These are phyloP conservation scores for Platycheirus albimanus DNA, from an alignment of 2,888 invertebrate genomes.

Conservation along the genomic window DNA sequence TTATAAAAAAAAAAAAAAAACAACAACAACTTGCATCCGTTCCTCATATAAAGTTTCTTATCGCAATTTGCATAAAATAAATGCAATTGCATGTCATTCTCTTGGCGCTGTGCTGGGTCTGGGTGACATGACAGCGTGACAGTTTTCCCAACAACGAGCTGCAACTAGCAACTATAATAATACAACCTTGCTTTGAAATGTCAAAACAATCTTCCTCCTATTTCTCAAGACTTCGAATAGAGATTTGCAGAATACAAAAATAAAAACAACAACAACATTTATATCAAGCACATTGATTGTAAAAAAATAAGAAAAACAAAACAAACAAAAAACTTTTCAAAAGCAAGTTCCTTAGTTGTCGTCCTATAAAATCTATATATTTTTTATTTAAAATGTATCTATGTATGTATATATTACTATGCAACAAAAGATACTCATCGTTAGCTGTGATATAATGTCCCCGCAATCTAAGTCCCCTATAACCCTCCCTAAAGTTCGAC, in stretches of 20 bases:
- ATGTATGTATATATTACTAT: no score
- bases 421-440: constrained; percentile 29
- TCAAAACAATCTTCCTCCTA: constrained; percentile 52
- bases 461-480: background rate
- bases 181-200: constrained; percentile 47
- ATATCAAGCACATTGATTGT: background rate
- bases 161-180: background rate
- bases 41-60: constrained; percentile 27
- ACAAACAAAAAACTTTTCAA: constrained; percentile 3
- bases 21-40: constrained; percentile 32
- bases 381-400: constrained; percentile 7
- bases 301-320: background rate
- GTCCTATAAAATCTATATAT: constrained; percentile 58
- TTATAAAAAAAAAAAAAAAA: no score
- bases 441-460: constrained; percentile 56
- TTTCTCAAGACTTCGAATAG: constrained; percentile 50
- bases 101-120: constrained; percentile 23
- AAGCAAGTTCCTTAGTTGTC: constrained; percentile 42
- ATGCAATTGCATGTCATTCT: constrained; percentile 51
- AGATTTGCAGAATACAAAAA: constrained; percentile 26
- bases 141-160: constrained; percentile 29
- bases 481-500: background rate
- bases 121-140: constrained; percentile 40
- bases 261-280: background rate
- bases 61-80: constrained; percentile 59